Base-by-base conservation (phyloP, 64 coral and sea anemone genomes). In the Pachyseris speciosa region DNA sequence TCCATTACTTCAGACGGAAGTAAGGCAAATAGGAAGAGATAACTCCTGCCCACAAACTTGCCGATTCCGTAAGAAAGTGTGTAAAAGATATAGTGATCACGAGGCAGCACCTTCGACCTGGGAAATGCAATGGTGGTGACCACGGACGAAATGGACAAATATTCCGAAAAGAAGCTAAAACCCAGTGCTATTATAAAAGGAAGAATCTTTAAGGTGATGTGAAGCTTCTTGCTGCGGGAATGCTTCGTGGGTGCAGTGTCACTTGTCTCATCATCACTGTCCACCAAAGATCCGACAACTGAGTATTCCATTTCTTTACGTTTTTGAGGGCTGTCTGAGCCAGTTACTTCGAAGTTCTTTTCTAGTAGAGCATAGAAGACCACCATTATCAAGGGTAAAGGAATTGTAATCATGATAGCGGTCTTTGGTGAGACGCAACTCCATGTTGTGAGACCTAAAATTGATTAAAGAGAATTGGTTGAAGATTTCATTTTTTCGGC, bases 61-160 rank as follows among this genome's bases (percentile, higher is more conserved):
- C 95, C 95, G 9, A 93, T 69, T 37, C 78, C 50, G 80, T 90
- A 93, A 19, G 78, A 87, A 2, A 96, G 70, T 0, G 69, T 70
- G 31, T 96, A 96, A 48, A 84, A 85, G 25, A 89, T 72, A 57
- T 63, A 96, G 28, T 96, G 95, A 44, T 96, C 95, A 20, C 95
- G 69, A 22, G 90, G 86, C 13, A 48, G 59, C 4, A 96, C 3
- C 3, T 73, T 32, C 15, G 90, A 93, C 0, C 57, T 39, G 0
- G 95, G 95, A 38, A 93, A 96, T 7, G 95, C 84, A 32, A 96
- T 72, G 8, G 91, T 93, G 15, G 95, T 96, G 25, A 96, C 39
- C 2, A 96, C 80, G 7, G 95, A 85, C 1, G 91, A 85, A 53
- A 50, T 67, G 0, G 89, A 68, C 16, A 96, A 49, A 17, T 93